Evolutionary conservation across 2,888 invertebrate species (phyloP).

Genomic region (Drosophila leonis): DNA sequence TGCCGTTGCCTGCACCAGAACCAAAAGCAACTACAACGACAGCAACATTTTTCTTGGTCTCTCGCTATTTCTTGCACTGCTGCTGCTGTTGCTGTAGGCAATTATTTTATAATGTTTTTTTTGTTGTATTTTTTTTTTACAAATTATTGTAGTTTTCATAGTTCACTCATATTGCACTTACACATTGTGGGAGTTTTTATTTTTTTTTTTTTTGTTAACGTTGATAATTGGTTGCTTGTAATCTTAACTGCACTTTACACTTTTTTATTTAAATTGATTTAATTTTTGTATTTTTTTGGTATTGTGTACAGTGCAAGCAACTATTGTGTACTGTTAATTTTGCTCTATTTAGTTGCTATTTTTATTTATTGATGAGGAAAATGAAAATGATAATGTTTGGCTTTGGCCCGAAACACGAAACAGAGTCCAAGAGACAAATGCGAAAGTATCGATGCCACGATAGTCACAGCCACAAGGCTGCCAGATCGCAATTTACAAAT

Average conservation of each 20-base stretch:
- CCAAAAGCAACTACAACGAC: slow-evolving; percentile 37
- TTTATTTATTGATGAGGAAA: slow-evolving; percentile 57
- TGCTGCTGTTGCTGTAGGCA: slow-evolving; percentile 36
- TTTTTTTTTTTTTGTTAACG: slow-evolving; percentile 29
- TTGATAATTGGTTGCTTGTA: slow-evolving; percentile 35
- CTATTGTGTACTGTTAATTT: slow-evolving; percentile 38
- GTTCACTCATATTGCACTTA: slow-evolving; percentile 41
- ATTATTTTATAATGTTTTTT: slow-evolving; percentile 29
- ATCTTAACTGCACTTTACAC: slow-evolving; percentile 37
- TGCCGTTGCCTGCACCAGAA: slow-evolving; percentile 31
- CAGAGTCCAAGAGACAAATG: slow-evolving; percentile 46
- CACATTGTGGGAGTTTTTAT: slow-evolving; percentile 44
- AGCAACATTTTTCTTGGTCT: slow-evolving; percentile 33
- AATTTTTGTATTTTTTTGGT: slow-evolving; percentile 12
- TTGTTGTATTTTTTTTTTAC: slow-evolving; percentile 5
- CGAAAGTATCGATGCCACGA: slow-evolving; percentile 47
- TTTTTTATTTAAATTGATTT: slow-evolving; percentile 8
- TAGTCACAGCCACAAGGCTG: slow-evolving; percentile 15
- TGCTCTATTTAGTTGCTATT: slow-evolving; percentile 39
- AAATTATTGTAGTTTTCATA: slow-evolving; percentile 11
- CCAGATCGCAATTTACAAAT: slow-evolving; percentile 8
- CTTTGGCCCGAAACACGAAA: slow-evolving; percentile 61
- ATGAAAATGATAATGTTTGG: slow-evolving; percentile 68
- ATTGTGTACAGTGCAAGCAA: slow-evolving; percentile 54
- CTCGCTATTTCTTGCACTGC: slow-evolving; percentile 26